phyloP scores from a whole-genome alignment of 23 tunicate species.

The Styela plicata region DNA sequence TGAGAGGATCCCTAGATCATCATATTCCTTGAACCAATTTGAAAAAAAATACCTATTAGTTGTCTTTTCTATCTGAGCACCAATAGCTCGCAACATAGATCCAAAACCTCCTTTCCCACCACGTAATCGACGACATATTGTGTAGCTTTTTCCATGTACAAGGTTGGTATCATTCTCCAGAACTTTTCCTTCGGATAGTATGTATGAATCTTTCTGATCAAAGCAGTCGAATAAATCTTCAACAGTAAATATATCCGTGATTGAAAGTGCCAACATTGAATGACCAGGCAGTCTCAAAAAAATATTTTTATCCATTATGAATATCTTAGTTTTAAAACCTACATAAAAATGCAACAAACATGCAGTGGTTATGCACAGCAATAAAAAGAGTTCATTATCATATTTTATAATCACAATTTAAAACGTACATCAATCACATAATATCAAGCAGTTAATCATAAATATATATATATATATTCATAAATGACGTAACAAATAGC shows the following conservation, averaged over 20 bases:
- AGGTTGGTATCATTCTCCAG: slow-evolving; percentile 11
- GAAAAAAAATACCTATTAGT: slow-evolving; percentile 54
- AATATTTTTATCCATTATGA: neutral
- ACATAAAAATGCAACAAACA: neutral
- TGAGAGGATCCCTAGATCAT: too few relatives aligned
- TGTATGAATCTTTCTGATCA: neutral
- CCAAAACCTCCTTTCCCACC: slow-evolving; percentile 99
- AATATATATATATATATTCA: too few relatives aligned
- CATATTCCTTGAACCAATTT: too few relatives aligned
- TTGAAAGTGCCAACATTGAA: neutral
- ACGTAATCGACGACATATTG: slow-evolving; percentile 22
- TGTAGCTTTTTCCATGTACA: slow-evolving; percentile 1
- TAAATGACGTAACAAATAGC: too few relatives aligned
- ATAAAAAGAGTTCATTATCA: neutral
- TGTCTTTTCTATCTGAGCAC: slow-evolving; percentile 98
- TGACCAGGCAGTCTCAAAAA: neutral
- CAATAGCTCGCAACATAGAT: slow-evolving; percentile 95
- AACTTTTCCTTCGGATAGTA: slow-evolving; percentile 30
- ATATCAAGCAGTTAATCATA: neutral
- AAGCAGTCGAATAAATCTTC: neutral
- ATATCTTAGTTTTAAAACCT: neutral
- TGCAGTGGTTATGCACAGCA: neutral
- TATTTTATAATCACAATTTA: neutral
- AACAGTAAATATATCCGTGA: neutral
- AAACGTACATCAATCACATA: neutral